Conservation (phyloP, 2,888 invertebrate species). For the Nesidiocoris tenuis region DNA sequence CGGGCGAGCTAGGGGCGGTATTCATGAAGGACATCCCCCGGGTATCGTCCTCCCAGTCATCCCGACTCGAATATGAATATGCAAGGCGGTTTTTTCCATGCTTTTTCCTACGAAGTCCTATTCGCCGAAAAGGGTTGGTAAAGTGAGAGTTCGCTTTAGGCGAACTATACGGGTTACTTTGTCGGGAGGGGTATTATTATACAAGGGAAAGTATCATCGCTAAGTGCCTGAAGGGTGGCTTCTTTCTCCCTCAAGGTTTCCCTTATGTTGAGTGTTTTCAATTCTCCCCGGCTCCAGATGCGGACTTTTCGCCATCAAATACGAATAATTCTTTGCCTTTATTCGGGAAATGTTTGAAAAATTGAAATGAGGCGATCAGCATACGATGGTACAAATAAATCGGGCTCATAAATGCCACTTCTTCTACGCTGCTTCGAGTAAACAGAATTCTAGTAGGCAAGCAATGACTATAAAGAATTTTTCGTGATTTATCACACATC, state of each 20-base stretch:
- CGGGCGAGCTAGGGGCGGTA: no score
- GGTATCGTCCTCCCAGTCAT: neutral
- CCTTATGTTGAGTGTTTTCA: slow-evolving; percentile 28
- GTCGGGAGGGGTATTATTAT: slow-evolving; percentile 23
- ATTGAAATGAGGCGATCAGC: slow-evolving; percentile 1
- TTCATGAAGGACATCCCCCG: neutral
- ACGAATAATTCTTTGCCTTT: slow-evolving; percentile 7
- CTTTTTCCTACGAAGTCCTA: slow-evolving; percentile 13
- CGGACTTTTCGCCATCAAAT: neutral
- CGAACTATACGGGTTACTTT: neutral
- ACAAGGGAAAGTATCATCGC: slow-evolving; percentile 35
- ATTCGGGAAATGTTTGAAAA: neutral
- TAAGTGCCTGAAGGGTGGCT: slow-evolving; percentile 37
- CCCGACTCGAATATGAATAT: slow-evolving; percentile 26
- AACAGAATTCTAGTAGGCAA: no score
- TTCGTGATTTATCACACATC: no score
- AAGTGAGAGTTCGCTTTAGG: slow-evolving; percentile 38
- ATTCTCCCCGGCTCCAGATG: neutral
- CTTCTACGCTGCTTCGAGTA: no score
- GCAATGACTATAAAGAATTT: no score
- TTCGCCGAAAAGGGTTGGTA: slow-evolving; percentile 14
- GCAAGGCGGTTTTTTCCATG: slow-evolving; percentile 27
- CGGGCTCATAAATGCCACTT: no score
- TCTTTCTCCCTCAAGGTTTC: neutral
- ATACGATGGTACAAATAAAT: neutral